These are phyloP conservation scores for Phrynocephalus vlangalii DNA, from an alignment of 2,797 vertebrate genomes.

Conservation along the genomic window DNA sequence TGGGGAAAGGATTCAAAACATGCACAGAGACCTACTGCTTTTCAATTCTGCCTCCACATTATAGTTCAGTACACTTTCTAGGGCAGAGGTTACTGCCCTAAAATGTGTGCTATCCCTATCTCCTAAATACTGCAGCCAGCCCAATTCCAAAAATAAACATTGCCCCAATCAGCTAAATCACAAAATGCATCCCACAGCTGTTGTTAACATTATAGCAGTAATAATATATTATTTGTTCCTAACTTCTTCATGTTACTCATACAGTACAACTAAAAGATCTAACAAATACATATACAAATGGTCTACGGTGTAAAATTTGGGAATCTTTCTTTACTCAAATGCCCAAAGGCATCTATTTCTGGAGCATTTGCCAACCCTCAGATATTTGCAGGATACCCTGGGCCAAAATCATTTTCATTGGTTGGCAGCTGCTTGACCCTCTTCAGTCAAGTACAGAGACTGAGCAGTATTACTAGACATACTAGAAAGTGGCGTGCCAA, in stretches of 20 bases:
- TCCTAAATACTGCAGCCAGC: not conserved
- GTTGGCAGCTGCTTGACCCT: not conserved
- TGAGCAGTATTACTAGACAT: not conserved
- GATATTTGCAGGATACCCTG: not conserved
- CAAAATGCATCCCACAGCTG: not conserved
- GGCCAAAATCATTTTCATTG: too few relatives aligned
- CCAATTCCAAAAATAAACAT: not conserved
- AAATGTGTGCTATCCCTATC: not conserved
- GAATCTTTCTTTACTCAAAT: not conserved
- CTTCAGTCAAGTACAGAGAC: not conserved
- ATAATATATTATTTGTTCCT: not conserved
- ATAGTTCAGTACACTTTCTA: not conserved
- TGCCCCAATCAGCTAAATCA: not conserved
- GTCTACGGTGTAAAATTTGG: not conserved
- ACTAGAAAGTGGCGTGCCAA: too few relatives aligned
- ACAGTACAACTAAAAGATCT: not conserved
- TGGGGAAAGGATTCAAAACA: not conserved
- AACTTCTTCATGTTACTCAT: not conserved
- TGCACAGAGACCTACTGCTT: not conserved
- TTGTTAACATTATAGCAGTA: not conserved
- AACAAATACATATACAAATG: not conserved
- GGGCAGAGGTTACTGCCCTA: not conserved
- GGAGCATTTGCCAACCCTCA: not conserved
- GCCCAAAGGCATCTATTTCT: not conserved
- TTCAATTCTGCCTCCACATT: not conserved